These are phyloP conservation scores for Teleogryllus oceanicus DNA, from an alignment of 2,888 invertebrate species.

Conservation along the genomic window DNA sequence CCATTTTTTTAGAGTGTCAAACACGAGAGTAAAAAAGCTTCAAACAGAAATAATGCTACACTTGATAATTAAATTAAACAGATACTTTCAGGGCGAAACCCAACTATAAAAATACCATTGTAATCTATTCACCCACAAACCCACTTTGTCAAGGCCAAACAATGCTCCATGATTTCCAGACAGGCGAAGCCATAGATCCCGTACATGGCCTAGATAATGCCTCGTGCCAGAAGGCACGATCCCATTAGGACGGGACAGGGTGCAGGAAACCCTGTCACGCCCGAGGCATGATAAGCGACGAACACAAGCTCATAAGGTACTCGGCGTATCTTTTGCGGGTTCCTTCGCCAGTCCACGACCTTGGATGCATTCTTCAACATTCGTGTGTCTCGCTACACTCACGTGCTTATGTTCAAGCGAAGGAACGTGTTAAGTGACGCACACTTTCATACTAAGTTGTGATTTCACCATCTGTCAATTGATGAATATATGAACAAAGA, in stretches of 20 bases:
- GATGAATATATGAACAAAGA: too few relatives aligned
- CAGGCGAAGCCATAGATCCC: background rate
- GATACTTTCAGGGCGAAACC: too few relatives aligned
- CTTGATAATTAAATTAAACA: too few relatives aligned
- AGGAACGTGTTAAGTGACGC: too few relatives aligned
- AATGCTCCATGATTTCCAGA: background rate
- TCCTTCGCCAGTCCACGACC: background rate
- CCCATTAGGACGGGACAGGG: background rate
- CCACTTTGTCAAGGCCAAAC: conserved; percentile 1
- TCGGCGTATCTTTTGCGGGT: conserved; percentile 18
- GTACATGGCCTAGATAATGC: background rate
- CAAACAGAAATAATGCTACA: too few relatives aligned
- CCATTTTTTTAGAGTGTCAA: too few relatives aligned
- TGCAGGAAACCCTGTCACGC: background rate
- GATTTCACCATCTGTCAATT: too few relatives aligned
- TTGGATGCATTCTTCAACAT: too few relatives aligned
- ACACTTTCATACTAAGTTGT: too few relatives aligned
- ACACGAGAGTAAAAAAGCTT: too few relatives aligned
- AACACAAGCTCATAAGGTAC: background rate
- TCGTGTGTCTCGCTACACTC: too few relatives aligned
- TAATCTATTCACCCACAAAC: background rate
- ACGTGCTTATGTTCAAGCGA: too few relatives aligned
- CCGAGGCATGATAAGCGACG: background rate
- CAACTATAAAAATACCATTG: background rate
- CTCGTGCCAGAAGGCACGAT: background rate